Conservation (phyloP, 2,113 vertebrate genomes). For the Nannospalax galili region DNA sequence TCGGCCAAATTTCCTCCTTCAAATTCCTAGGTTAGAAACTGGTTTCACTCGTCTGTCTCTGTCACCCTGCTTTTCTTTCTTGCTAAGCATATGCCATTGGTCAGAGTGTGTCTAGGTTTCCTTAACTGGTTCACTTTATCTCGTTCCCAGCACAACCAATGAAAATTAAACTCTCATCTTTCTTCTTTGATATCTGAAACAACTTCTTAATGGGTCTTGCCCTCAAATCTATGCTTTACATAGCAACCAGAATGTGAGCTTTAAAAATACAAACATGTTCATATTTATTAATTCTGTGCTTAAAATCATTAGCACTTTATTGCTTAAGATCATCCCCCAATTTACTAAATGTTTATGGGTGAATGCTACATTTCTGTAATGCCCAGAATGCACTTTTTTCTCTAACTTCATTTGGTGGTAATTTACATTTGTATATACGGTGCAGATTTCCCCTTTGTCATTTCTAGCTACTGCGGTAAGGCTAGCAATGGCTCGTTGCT, state of each 20-base stretch:
- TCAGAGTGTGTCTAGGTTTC: background rate
- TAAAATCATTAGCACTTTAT: background rate
- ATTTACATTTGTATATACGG: background rate
- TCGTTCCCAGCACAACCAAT: background rate
- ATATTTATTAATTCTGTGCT: background rate
- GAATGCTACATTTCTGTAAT: background rate
- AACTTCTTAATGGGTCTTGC: background rate
- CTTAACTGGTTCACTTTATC: background rate
- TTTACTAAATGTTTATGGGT: background rate
- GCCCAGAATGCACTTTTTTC: background rate
- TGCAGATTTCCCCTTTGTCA: background rate
- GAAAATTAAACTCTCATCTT: background rate
- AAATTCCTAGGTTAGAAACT: background rate
- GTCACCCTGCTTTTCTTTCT: background rate
- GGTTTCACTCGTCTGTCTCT: background rate
- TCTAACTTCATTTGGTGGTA: background rate
- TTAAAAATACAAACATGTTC: conserved; percentile 1
- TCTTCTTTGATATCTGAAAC: background rate
- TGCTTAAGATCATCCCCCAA: background rate
- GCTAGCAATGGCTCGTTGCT: background rate
- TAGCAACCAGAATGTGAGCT: background rate
- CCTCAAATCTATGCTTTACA: background rate
- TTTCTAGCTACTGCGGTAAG: background rate
- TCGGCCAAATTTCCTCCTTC: conserved; percentile 6
- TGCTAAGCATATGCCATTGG: background rate